Evolutionary conservation across 2,888 invertebrate genomes (phyloP).

Genomic region (Pachliopta kotzebuea): DNA sequence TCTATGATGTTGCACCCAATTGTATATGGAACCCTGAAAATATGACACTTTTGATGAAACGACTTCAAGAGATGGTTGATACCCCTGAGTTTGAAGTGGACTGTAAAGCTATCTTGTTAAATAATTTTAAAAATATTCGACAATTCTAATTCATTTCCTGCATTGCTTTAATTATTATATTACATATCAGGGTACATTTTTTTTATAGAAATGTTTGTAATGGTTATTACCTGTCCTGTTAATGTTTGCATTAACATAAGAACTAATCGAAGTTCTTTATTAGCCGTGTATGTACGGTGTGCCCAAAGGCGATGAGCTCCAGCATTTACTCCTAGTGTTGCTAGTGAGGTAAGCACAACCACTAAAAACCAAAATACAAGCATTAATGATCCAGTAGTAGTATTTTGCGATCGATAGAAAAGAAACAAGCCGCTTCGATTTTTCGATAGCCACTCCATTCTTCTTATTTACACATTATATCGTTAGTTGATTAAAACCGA

Average conservation of each 20-base stretch:
- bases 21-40: conserved; percentile 88
- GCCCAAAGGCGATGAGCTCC: conserved; percentile 97
- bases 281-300: conserved; percentile 91
- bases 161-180: too few relatives aligned
- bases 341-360: conserved; percentile 80
- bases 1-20: conserved; percentile 91
- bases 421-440: too few relatives aligned
- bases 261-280: conserved; percentile 83
- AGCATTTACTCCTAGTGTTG: conserved; percentile 90
- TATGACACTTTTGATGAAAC: background rate
- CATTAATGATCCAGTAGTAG: too few relatives aligned
- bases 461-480: too few relatives aligned
- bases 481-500: background rate
- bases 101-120: too few relatives aligned
- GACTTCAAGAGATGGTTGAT: too few relatives aligned
- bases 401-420: too few relatives aligned
- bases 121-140: too few relatives aligned
- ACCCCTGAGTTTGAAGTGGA: too few relatives aligned
- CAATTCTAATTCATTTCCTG: too few relatives aligned
- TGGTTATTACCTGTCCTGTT: conserved; percentile 94
- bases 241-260: conserved; percentile 92
- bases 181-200: too few relatives aligned
- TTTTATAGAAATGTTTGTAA: conserved; percentile 31
- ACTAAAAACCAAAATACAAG: conserved; percentile 77
- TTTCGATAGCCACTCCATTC: too few relatives aligned